phyloP scores from a whole-genome alignment of 1,140 invertebrate genomes.

The Sipha flava region DNA sequence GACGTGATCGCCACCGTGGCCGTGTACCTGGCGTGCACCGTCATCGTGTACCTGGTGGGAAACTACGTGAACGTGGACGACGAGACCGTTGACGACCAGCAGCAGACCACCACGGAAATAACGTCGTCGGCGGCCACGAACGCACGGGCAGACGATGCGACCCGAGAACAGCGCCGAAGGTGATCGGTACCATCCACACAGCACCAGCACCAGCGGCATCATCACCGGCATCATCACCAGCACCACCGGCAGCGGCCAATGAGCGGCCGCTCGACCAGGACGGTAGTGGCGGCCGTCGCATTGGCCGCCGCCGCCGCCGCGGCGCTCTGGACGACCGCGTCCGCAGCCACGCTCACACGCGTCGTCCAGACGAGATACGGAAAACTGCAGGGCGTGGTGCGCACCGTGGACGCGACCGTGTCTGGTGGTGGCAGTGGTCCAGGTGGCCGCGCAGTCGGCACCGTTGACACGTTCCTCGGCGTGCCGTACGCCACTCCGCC shows the following conservation, averaged over 20 bases:
- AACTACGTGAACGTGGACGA: too few relatives aligned
- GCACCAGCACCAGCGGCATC: too few relatives aligned
- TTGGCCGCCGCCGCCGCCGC: neutral
- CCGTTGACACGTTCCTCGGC: slow-evolving; percentile 80
- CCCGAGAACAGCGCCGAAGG: neutral
- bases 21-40: neutral
- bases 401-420: slow-evolving; percentile 53
- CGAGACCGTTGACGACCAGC: neutral
- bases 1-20: neutral
- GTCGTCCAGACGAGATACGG: slow-evolving; percentile 74
- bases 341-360: slow-evolving; percentile 46
- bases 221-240: neutral
- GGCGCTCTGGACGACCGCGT: neutral
- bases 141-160: too few relatives aligned
- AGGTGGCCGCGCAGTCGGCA: slow-evolving; percentile 51
- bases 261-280: neutral
- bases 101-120: neutral
- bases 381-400: slow-evolving; percentile 66
- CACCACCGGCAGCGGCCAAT: neutral
- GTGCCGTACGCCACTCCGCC: slow-evolving; percentile 91
- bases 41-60: too few relatives aligned
- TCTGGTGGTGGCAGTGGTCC: slow-evolving; percentile 59
- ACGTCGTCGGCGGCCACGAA: neutral
- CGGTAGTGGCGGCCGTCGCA: neutral
- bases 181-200: neutral